Conservation (phyloP, 2,113 vertebrate species). For the Lipotes vexillifer region DNA sequence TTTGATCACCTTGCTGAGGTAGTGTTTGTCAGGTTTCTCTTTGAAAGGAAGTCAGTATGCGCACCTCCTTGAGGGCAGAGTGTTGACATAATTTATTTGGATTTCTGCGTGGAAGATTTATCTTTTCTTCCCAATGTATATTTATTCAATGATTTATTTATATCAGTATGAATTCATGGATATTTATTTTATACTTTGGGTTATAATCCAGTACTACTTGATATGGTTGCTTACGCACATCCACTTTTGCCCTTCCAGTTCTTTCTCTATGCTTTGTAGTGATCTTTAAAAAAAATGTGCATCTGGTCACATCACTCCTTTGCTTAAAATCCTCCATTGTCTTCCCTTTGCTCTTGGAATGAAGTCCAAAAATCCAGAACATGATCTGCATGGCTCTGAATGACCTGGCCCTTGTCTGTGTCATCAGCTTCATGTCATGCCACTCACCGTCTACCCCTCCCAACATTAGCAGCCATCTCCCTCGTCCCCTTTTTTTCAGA, state of each 20-base stretch:
- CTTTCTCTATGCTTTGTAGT: background rate
- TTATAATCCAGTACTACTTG: background rate
- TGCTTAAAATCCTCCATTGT: background rate
- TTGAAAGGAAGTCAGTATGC: background rate
- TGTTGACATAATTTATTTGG: background rate
- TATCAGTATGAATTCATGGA: background rate
- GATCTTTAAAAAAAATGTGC: background rate
- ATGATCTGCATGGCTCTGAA: background rate
- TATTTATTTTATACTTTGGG: background rate
- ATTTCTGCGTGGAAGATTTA: background rate
- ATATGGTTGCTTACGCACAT: background rate
- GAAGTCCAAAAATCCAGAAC: background rate
- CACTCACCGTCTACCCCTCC: background rate
- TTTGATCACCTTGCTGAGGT: background rate
- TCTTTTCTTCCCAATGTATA: background rate
- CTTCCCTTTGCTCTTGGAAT: background rate
- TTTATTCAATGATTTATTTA: background rate
- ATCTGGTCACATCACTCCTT: background rate
- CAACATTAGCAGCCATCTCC: background rate
- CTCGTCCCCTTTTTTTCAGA: background rate
- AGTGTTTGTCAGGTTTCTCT: background rate
- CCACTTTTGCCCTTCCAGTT: background rate
- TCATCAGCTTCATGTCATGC: background rate
- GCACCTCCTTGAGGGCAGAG: background rate
- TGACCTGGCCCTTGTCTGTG: background rate